Percentiles rank a stretch among this genome's conserved stretches.
These are phyloP conservation scores for Odontamblyopus lacepedii DNA, from an alignment of 2,797 vertebrate species.

Conservation along the genomic window DNA sequence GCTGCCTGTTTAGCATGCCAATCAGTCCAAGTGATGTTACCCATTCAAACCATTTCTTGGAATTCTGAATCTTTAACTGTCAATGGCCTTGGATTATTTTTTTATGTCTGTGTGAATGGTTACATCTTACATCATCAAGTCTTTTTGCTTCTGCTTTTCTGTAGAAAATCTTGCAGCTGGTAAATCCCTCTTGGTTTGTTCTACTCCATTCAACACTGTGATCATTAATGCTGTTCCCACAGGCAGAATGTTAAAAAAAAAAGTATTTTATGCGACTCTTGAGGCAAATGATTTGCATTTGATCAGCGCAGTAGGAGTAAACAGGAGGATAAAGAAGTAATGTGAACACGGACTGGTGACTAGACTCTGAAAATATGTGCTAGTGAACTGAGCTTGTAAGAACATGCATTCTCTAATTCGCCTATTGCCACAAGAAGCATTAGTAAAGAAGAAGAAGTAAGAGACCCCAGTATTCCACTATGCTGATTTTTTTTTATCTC, in stretches of 20 bases:
- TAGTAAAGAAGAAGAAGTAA: not conserved
- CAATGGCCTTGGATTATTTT: constrained; percentile 25
- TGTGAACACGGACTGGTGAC: not conserved
- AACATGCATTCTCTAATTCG: not conserved
- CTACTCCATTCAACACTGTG: constrained; percentile 39
- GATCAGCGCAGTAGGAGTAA: not conserved
- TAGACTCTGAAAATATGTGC: not conserved
- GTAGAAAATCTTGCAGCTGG: constrained; percentile 52
- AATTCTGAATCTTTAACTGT: constrained; percentile 10
- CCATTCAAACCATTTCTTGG: constrained; percentile 9
- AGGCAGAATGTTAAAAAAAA: constrained; percentile 9
- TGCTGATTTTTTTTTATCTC: too few species aligned
- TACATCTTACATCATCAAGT: constrained; percentile 32
- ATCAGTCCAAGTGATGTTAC: constrained; percentile 16
- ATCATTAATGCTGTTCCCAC: constrained; percentile 36
- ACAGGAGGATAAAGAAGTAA: not conserved
- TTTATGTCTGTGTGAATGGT: constrained; percentile 21
- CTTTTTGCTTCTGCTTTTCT: constrained; percentile 25
- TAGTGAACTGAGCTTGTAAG: not conserved
- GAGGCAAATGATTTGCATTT: constrained; percentile 14
- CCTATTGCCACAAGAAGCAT: not conserved
- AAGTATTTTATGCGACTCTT: not conserved
- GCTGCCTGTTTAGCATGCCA: constrained; percentile 28
- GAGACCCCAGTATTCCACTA: not conserved
- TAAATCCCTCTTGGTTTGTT: constrained; percentile 31